Conservation (phyloP, 2,113 vertebrate genomes). For the Rana temporaria region DNA sequence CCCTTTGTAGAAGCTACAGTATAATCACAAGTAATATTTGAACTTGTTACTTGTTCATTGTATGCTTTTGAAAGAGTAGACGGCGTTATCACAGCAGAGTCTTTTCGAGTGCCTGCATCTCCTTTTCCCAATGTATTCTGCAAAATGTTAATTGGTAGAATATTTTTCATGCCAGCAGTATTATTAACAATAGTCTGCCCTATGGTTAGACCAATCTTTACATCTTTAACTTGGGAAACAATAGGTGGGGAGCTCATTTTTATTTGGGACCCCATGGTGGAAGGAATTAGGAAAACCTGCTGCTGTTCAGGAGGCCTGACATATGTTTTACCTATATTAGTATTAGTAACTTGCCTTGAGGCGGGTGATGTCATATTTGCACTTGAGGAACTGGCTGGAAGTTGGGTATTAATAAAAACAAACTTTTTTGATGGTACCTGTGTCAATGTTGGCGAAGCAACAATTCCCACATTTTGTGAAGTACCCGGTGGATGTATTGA, state of each 20-base stretch:
- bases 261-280: conserved; percentile 70
- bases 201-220: conserved; percentile 81
- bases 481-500: conserved; percentile 71
- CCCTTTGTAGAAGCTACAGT: neutral
- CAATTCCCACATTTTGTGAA: conserved; percentile 68
- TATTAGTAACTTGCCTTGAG: conserved; percentile 67
- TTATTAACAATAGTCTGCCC: conserved; percentile 76
- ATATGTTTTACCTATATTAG: conserved; percentile 67
- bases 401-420: conserved; percentile 81
- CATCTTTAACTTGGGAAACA: conserved; percentile 80
- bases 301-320: conserved; percentile 72
- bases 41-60: conserved; percentile 62
- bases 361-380: conserved; percentile 67
- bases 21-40: conserved; percentile 56
- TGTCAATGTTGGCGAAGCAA: conserved; percentile 66
- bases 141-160: conserved; percentile 72
- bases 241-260: conserved; percentile 74
- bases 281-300: conserved; percentile 77
- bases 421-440: conserved; percentile 76
- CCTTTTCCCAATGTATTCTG: conserved; percentile 72
- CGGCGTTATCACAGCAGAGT: conserved; percentile 61
- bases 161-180: conserved; percentile 70
- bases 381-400: conserved; percentile 67
- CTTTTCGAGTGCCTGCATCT: conserved; percentile 65
- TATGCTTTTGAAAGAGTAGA: conserved; percentile 63